Evolutionary conservation across 1,140 invertebrate genomes (phyloP).

Genomic region (Lepidurus packardi): DNA sequence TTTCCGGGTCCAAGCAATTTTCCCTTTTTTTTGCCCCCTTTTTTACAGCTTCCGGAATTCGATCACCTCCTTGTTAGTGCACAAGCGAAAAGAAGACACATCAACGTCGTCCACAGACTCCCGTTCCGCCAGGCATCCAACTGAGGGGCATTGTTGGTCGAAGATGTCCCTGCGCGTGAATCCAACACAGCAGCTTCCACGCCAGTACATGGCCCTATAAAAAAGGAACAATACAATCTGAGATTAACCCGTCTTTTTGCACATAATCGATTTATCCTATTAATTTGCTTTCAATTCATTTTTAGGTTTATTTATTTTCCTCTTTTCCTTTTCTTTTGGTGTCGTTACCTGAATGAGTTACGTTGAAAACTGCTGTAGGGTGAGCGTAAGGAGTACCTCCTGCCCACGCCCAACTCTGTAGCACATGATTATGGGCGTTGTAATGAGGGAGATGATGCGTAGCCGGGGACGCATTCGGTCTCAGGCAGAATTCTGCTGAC

Average conservation of each 20-base stretch:
- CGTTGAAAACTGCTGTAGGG: background rate
- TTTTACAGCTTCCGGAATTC: conserved; percentile 17
- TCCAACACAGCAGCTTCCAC: conserved; percentile 32
- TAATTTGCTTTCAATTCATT: background rate
- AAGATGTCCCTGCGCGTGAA: conserved; percentile 13
- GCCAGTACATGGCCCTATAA: conserved; percentile 30
- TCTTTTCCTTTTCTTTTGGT: no score
- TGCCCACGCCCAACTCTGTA: conserved; percentile 6
- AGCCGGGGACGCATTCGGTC: background rate
- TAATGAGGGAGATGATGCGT: background rate
- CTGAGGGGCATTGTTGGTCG: conserved; percentile 34
- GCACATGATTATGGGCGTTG: background rate
- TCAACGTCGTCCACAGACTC: conserved; percentile 14
- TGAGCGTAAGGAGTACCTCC: background rate
- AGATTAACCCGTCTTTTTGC: background rate
- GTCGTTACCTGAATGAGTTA: background rate
- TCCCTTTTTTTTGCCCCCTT: background rate
- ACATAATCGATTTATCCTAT: background rate
- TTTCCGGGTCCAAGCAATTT: background rate
- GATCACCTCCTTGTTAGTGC: conserved; percentile 7
- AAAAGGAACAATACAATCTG: background rate
- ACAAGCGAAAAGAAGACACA: conserved; percentile 2
- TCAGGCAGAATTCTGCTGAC: conserved; percentile 26
- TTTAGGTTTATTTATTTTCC: background rate
- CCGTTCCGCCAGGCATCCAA: background rate